Percentiles rank a stretch among this genome's conserved stretches.
Conservation (phyloP, 1,140 invertebrate species). For the Achroia grisella region DNA sequence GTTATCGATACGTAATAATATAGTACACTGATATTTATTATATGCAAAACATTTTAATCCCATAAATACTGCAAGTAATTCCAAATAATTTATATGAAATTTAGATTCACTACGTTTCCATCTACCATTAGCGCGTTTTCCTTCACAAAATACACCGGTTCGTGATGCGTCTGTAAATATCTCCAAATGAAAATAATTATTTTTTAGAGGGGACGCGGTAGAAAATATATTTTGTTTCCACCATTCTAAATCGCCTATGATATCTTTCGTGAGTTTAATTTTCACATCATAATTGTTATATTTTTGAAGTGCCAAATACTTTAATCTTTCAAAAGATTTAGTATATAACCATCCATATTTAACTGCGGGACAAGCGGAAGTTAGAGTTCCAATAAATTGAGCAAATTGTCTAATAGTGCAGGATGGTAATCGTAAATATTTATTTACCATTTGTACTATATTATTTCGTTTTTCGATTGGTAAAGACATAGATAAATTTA, state of each 20-base stretch:
- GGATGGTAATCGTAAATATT: background rate
- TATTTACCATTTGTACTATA: background rate
- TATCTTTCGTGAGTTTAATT: background rate
- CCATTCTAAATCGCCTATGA: background rate
- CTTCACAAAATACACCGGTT: background rate
- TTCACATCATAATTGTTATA: background rate
- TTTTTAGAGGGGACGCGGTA: background rate
- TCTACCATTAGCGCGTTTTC: background rate
- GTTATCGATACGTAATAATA: slow-evolving; percentile 1
- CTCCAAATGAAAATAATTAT: background rate
- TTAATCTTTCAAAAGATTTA: background rate
- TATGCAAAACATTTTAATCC: slow-evolving; percentile 1
- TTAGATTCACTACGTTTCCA: background rate
- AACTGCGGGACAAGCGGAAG: slow-evolving; percentile 2
- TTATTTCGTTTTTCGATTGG: background rate
- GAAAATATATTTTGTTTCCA: background rate
- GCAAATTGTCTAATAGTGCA: slow-evolving; percentile 2
- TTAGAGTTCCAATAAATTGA: background rate
- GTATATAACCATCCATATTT: slow-evolving; percentile 4
- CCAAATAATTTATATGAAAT: slow-evolving; percentile 3
- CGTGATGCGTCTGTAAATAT: slow-evolving; percentile 5
- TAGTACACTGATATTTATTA: background rate
- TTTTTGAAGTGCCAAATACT: background rate
- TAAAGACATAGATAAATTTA: background rate
- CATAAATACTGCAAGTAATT: slow-evolving; percentile 1